Percentiles rank a stretch among this genome's conserved stretches.
These are phyloP conservation scores for Enteromius afrohamiltoni DNA, from an alignment of 2,797 vertebrate species.

Conservation along the genomic window DNA sequence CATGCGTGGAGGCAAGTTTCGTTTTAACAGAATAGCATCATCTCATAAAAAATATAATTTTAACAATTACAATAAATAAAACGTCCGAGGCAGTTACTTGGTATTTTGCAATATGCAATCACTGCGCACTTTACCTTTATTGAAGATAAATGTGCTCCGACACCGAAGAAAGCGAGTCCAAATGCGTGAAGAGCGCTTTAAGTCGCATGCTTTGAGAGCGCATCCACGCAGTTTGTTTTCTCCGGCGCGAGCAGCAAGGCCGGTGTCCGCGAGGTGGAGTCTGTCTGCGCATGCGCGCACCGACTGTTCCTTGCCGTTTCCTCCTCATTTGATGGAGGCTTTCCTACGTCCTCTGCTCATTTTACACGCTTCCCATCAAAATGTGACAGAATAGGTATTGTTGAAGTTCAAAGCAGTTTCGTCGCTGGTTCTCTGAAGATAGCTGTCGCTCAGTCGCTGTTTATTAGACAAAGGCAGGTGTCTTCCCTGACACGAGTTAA, in stretches of 20 bases:
- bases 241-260: conserved; percentile 49
- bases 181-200: neutral
- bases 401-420: neutral
- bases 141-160: neutral
- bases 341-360: neutral
- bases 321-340: neutral
- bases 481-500: neutral
- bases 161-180: neutral
- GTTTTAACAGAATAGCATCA: conserved; percentile 50
- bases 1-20: conserved; percentile 57
- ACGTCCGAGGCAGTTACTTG: neutral
- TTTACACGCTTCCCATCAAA: neutral
- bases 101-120: neutral
- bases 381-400: neutral
- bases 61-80: neutral
- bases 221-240: conserved; percentile 65
- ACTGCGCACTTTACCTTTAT: conserved; percentile 34
- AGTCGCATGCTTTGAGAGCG: conserved; percentile 44
- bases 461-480: neutral
- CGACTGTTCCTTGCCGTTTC: neutral
- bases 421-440: neutral
- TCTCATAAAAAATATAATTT: conserved; percentile 13
- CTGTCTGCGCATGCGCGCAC: conserved; percentile 42
- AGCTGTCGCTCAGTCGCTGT: neutral
- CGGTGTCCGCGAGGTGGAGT: conserved; percentile 46